Evolutionary conservation across 2,888 invertebrate species (phyloP), one percentile per base, ranked within the genome.

Genomic region (Eupeodes luniger): DNA sequence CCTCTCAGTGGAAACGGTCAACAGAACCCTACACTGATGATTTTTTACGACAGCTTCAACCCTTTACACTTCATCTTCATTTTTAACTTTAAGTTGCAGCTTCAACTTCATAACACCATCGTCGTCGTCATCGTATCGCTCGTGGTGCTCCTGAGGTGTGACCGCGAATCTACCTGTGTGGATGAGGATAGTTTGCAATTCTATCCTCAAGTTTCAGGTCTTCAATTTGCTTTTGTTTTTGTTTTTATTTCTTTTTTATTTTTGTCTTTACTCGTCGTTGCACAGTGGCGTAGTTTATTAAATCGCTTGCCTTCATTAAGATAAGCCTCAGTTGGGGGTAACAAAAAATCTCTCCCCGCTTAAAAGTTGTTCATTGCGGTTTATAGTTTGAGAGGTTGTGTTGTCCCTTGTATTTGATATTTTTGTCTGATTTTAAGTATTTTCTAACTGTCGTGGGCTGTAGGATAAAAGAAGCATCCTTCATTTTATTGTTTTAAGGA

Each of bases 241-340:
- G 0, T 51, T 51, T 51, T 62, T 16, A 2, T 27, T 2, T 0
- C 7, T 10, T 1, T 10, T 27, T 59, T 34, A 14, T 3, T 57
- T 57, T 64, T 64, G 14, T 12, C 53, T 53, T 14, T 19, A 14
- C 53, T 51, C 34, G n/a, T 53, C 36, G n/a, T 72, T 72, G 53
- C 16, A 85, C 88, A 85, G 85, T 81, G 85, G 88, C 78, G 85
- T 85, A 88, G 88, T 85, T 88, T 88, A 88, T 85, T 85, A 78
- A 88, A 88, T 84, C 57, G 78, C 74, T 81, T 64, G 64, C 55
- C 74, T 72, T 62, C 81, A 81, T 88, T 88, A 88, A 88, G 88
- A 88, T 81, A 82, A 67, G 75, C 80, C 75, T 10, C 78, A 19
- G 69, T 59, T 78, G 88, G 85, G 81, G 75, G 85, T 66, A 66